A percentile compares a stretch with the other conserved stretches of the same genome.
Conservation (phyloP, 1,140 invertebrate genomes). For the Thaumetopoea pityocampa region DNA sequence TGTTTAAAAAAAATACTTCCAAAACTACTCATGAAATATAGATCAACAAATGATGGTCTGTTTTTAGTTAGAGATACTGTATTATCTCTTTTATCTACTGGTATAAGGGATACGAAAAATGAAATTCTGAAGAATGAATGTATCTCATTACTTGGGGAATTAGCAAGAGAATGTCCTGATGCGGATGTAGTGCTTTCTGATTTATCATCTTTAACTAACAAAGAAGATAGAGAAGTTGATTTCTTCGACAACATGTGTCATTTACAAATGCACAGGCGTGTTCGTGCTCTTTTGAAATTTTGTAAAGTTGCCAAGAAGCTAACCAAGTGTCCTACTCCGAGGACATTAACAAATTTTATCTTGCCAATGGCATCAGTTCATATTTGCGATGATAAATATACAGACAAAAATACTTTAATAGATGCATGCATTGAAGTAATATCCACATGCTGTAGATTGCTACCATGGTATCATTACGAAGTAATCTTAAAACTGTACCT, state of each 20-base stretch:
- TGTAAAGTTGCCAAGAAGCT: slow-evolving; percentile 77
- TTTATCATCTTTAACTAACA: slow-evolving; percentile 82
- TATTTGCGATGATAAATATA: slow-evolving; percentile 86
- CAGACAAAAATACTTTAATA: slow-evolving; percentile 86
- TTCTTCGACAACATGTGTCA: slow-evolving; percentile 97
- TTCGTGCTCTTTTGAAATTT: slow-evolving; percentile 86
- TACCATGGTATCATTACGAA: slow-evolving; percentile 93
- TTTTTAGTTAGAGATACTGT: slow-evolving; percentile 86
- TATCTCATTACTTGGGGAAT: slow-evolving; percentile 84
- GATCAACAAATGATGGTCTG: slow-evolving; percentile 72
- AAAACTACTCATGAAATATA: slow-evolving; percentile 75
- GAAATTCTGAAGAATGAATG: slow-evolving; percentile 84
- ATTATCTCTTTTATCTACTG: slow-evolving; percentile 80
- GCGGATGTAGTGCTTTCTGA: slow-evolving; percentile 85
- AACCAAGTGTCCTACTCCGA: slow-evolving; percentile 77
- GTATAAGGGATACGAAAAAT: slow-evolving; percentile 80
- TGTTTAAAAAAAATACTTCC: slow-evolving; percentile 82
- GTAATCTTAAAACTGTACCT: slow-evolving; percentile 88
- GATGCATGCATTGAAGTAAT: slow-evolving; percentile 89
- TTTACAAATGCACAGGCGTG: slow-evolving; percentile 88
- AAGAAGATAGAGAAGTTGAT: slow-evolving; percentile 89
- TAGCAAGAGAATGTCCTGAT: slow-evolving; percentile 83
- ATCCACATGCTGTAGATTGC: slow-evolving; percentile 82
- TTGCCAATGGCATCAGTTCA: slow-evolving; percentile 89
- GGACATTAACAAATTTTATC: slow-evolving; percentile 88